Conservation (phyloP, 2,113 vertebrate genomes). For the Puma concolor region DNA sequence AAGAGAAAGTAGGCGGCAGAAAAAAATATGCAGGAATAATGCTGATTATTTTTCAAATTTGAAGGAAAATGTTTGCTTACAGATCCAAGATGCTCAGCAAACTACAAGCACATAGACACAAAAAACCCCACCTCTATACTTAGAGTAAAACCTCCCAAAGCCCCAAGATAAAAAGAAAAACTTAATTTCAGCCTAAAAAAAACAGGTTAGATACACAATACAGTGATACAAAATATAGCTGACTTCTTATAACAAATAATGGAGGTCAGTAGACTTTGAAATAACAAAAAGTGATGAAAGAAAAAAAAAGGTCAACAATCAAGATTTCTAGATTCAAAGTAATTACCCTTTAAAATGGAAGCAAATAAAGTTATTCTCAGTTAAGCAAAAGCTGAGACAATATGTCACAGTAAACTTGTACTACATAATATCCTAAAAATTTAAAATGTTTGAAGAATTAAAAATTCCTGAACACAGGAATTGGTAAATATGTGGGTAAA, state of each 20-base stretch:
- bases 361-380: not conserved
- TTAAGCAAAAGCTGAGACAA: not conserved
- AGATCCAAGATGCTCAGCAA: not conserved
- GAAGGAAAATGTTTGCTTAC: not conserved
- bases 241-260: not conserved
- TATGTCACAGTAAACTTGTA: not conserved
- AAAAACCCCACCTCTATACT: not conserved
- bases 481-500: not conserved
- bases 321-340: not conserved
- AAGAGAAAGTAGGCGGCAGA: not conserved
- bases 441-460: not conserved
- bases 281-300: not conserved
- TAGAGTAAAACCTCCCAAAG: not conserved
- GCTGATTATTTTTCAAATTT: not conserved
- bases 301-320: not conserved
- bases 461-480: not conserved
- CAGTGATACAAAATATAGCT: not conserved
- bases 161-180: not conserved
- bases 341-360: not conserved
- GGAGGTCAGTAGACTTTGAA: not conserved
- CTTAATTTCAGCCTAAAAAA: not conserved
- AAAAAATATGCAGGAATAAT: not conserved
- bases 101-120: not conserved
- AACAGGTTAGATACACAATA: not conserved
- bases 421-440: not conserved